Percentiles rank a stretch among this genome's conserved stretches.
These are phyloP conservation scores for Callaeas wilsoni DNA, from an alignment of 2,113 vertebrate species.

Conservation along the genomic window DNA sequence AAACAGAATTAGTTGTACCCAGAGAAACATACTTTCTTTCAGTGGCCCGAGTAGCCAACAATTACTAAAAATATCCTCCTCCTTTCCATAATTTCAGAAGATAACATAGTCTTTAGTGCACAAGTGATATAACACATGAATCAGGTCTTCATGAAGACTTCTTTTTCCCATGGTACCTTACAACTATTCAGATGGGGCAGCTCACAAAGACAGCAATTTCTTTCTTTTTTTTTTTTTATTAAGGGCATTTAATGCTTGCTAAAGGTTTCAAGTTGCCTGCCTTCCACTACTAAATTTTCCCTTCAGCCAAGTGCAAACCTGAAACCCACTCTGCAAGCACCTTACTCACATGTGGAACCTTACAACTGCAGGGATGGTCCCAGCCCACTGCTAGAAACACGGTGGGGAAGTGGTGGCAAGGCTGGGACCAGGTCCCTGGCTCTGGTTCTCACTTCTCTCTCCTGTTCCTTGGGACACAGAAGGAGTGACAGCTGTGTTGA, in stretches of 20 bases:
- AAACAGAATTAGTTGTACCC: slow-evolving; percentile 51
- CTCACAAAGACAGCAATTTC: neutral
- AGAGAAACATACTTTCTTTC: slow-evolving; percentile 59
- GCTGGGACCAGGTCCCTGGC: neutral
- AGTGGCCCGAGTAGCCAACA: slow-evolving; percentile 23
- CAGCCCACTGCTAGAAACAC: neutral
- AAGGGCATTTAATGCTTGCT: neutral
- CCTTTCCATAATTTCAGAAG: slow-evolving; percentile 43
- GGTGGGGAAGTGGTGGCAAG: neutral
- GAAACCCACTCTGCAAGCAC: neutral
- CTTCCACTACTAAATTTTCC: neutral
- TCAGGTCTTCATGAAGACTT: slow-evolving; percentile 45
- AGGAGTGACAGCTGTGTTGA: neutral
- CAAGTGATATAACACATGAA: slow-evolving; percentile 12
- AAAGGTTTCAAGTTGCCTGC: neutral
- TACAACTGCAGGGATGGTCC: neutral
- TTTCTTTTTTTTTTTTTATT: neutral
- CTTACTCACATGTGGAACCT: accelerated
- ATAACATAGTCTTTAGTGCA: neutral
- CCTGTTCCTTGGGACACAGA: neutral
- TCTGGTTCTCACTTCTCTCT: neutral
- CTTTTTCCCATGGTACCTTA: slow-evolving; percentile 10
- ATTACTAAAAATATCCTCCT: slow-evolving; percentile 58
- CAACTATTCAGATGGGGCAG: neutral
- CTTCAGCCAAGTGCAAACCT: neutral